These are phyloP conservation scores for Bombyx huttoni DNA, from an alignment of 2,888 invertebrate genomes.

Conservation along the genomic window DNA sequence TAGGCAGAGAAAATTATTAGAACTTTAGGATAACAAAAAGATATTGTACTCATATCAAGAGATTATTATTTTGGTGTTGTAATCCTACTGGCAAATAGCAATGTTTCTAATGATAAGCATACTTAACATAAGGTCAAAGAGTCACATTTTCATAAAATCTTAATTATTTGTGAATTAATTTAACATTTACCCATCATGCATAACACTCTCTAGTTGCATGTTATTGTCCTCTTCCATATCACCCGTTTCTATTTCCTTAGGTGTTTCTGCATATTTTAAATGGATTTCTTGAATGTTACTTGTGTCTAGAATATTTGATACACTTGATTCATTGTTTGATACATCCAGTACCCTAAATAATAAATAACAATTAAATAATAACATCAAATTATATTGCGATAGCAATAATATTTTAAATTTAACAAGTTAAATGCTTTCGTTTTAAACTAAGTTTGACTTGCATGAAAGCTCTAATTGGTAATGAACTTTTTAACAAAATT, in stretches of 20 bases:
- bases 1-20: no score
- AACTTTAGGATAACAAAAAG: not conserved
- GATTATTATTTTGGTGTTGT: no score
- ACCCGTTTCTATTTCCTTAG: not conserved
- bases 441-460: no score
- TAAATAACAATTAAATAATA: not conserved
- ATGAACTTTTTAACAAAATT: no score
- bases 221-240: not conserved
- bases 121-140: no score
- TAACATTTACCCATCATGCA: not conserved
- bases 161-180: no score
- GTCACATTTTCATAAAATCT: no score
- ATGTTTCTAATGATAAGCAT: no score
- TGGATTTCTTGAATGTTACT: constrained; percentile 2
- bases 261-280: not conserved
- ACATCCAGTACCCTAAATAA: not conserved
- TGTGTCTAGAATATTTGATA: constrained; percentile 4
- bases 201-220: not conserved
- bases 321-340: not conserved
- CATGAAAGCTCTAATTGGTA: no score
- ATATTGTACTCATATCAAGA: not conserved
- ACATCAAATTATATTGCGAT: not conserved
- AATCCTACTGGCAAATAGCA: no score
- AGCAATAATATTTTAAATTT: no score
- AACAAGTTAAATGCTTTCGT: no score